Base-by-base conservation (phyloP, 2,797 vertebrate species). In the Sus cebifrons region DNA sequence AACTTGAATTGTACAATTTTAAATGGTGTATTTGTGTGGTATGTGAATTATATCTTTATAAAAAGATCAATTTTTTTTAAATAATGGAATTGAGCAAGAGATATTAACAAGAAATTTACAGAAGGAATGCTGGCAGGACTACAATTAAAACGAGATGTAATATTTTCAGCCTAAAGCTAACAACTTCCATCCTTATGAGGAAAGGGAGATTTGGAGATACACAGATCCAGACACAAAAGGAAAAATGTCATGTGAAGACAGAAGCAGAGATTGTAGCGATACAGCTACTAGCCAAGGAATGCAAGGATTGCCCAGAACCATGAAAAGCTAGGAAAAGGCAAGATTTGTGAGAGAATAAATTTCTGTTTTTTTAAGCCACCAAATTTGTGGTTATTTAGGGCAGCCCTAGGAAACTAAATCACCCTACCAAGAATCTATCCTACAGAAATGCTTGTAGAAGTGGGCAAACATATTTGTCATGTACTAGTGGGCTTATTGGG, bases 21-120 rank as follows among this genome's bases (percentile, higher is more conserved):
- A 85, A 60, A 73, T 92, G 71, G 58, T 62, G 7, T 17, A 60
- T 71, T 65, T 88, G 89, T 67, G 70, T 84, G 14, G 17, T 78
- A 49, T 3, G 5, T 44, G 15, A 81, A 92, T 81, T 58, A 82
- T 52, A 82, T 40, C 44, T 77, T 52, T 62, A 77, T 88, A 77
- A 70, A 70, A 70, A 36, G 44, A 49, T 65, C 17, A 49, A 74
- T 16, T 49, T 12, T 12, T 64, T 49, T 60, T 21, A 89, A 74
- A 67, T 25, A 78, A 64, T 32, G 56, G 15, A 82, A 74, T 82
- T 82, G 21, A 27, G 13, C 29, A 86, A 36, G 27, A 15, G 14
- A 29, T 86, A 70, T 75, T 82, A 93, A 96, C 32, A 93, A 25
- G 56, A n/a, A 89, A 78, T 58, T 58, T 36, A 65, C 17, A 96